Conservation (phyloP, 2,797 vertebrate genomes). For the Chelon labrosus region DNA sequence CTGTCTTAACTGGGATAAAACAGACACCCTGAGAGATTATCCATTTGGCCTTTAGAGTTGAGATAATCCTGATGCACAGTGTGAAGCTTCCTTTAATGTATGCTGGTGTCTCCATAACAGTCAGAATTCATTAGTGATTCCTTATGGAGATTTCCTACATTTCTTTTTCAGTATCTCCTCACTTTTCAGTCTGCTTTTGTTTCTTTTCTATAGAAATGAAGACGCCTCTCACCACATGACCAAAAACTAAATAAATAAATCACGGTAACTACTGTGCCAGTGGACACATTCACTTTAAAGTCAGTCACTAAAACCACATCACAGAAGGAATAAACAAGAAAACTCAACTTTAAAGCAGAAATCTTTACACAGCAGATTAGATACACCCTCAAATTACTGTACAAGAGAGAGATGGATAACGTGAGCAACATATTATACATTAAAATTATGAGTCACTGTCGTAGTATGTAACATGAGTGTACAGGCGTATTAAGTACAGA, state of each 20-base stretch:
- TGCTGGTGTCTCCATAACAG: neutral
- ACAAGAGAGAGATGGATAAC: neutral
- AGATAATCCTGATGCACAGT: constrained; percentile 46
- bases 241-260: neutral
- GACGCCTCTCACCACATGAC: constrained; percentile 4
- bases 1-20: constrained; percentile 42
- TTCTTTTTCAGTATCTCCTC: too few species aligned
- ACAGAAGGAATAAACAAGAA: constrained; percentile 9
- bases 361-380: neutral
- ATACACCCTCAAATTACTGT: neutral
- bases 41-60: constrained; percentile 35
- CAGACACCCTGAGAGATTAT: constrained; percentile 50
- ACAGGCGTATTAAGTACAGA: neutral
- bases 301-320: constrained; percentile 16
- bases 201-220: constrained; percentile 18
- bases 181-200: neutral
- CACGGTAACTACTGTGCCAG: constrained; percentile 33
- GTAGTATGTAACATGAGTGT: neutral
- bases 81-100: constrained; percentile 33
- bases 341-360: neutral
- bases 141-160: neutral
- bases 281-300: constrained; percentile 22
- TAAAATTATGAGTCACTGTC: neutral
- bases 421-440: constrained; percentile 1
- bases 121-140: constrained; percentile 36